Conservation (phyloP, 2,888 invertebrate genomes). For the Thymelicus lineola region DNA sequence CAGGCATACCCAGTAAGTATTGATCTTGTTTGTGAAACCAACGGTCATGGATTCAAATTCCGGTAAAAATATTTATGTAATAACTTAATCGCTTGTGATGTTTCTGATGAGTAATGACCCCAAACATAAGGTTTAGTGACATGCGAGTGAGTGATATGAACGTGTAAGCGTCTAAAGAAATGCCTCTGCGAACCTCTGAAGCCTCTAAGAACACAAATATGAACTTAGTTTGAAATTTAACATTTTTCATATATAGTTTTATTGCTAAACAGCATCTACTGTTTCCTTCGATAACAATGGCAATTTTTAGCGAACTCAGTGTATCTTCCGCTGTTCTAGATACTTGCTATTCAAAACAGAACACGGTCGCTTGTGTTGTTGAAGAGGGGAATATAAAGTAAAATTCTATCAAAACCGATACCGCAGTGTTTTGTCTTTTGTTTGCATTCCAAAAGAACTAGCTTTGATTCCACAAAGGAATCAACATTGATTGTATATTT, state of each 20-base stretch:
- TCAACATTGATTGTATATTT: slow-evolving; percentile 10
- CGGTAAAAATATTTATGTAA: no score
- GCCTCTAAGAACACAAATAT: not conserved
- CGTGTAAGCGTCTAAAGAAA: no score
- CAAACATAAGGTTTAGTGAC: no score
- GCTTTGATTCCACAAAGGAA: slow-evolving; percentile 20
- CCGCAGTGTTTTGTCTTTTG: slow-evolving; percentile 7
- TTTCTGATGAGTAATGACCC: no score
- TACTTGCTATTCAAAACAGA: slow-evolving; percentile 17
- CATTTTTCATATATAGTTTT: not conserved
- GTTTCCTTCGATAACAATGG: not conserved
- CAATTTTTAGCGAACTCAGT: slow-evolving; percentile 12
- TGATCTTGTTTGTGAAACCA: not conserved
- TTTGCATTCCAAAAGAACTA: slow-evolving; percentile 1
- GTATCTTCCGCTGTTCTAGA: not conserved
- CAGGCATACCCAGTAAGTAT: not conserved
- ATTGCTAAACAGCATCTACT: not conserved
- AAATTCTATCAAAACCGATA: slow-evolving; percentile 10
- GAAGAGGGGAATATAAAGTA: slow-evolving; percentile 18
- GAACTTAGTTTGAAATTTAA: not conserved
- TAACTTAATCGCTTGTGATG: no score
- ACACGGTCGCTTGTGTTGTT: slow-evolving; percentile 10
- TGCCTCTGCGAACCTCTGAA: no score
- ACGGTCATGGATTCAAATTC: no score
- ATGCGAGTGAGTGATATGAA: no score